Conservation (phyloP, 1,140 invertebrate genomes). For the Habropoda laboriosa region DNA sequence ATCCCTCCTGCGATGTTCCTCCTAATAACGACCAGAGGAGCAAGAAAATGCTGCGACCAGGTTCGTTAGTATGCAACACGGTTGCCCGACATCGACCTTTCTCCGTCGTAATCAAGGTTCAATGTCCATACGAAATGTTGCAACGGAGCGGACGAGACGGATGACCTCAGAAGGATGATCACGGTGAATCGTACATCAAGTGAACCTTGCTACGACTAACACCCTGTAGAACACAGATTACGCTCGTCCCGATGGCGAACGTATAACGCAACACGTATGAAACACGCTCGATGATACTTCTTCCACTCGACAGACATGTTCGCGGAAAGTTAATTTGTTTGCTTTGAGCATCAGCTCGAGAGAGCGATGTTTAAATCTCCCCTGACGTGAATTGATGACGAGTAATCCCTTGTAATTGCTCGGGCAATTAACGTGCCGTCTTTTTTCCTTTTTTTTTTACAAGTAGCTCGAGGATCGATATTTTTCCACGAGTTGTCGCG, state of each 20-base stretch:
- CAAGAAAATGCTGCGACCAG: constrained; percentile 11
- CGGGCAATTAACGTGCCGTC: not conserved
- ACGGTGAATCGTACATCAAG: not conserved
- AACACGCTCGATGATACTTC: not conserved
- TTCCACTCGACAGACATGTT: not conserved
- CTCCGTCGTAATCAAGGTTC: constrained; percentile 49
- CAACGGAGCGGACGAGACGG: constrained; percentile 15
- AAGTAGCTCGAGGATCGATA: not conserved
- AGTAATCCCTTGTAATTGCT: not conserved
- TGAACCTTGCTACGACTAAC: constrained; percentile 2
- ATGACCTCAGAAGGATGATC: constrained; percentile 47
- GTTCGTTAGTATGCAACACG: constrained; percentile 43
- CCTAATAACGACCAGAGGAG: not conserved
- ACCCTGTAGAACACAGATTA: constrained; percentile 25
- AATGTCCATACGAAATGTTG: constrained; percentile 48
- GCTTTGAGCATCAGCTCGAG: too few relatives aligned
- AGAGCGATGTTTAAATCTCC: constrained; percentile 1
- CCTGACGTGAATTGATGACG: constrained; percentile 3
- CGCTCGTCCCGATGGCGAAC: not conserved
- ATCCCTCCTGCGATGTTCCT: too few relatives aligned
- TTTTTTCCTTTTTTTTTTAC: too few relatives aligned
- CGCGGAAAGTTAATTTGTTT: constrained; percentile 4
- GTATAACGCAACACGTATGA: too few relatives aligned
- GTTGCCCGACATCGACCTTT: constrained; percentile 17
- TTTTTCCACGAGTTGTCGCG: not conserved